Evolutionary conservation across 2,113 vertebrate species (phyloP).

Genomic region (Elanoides forficatus): DNA sequence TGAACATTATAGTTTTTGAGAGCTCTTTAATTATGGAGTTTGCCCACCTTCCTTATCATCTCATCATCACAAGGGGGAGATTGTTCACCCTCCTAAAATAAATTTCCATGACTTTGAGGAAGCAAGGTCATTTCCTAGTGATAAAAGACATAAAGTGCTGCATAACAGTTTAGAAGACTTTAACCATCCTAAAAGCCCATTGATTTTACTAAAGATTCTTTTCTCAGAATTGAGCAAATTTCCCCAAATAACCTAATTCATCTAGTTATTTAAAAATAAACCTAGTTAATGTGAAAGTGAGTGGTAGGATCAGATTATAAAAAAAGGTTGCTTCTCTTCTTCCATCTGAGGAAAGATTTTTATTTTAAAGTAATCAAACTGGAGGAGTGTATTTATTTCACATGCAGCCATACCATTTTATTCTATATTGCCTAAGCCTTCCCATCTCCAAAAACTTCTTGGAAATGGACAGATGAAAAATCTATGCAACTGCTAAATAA

Average conservation of each 20-base stretch:
- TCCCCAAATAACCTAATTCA: neutral
- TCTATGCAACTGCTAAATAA: neutral
- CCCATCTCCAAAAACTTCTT: neutral
- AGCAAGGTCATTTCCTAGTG: neutral
- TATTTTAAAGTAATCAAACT: neutral
- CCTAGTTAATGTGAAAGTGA: neutral
- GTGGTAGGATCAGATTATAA: neutral
- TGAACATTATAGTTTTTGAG: neutral
- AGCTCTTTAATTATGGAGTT: neutral
- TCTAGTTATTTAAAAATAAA: neutral
- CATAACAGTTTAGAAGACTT: neutral
- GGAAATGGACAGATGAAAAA: neutral
- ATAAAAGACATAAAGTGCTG: neutral
- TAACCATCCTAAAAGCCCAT: neutral
- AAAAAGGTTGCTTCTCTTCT: neutral
- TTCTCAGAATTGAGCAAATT: neutral
- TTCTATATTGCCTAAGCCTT: neutral
- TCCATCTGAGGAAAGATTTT: neutral
- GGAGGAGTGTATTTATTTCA: neutral
- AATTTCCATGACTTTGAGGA: neutral
- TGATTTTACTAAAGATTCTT: neutral
- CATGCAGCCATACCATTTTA: neutral
- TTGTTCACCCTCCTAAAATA: neutral
- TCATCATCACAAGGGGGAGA: neutral
- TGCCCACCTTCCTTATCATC: neutral